Base-by-base conservation (phyloP, 2,888 invertebrate species). In the Lepas anatifera region DNA sequence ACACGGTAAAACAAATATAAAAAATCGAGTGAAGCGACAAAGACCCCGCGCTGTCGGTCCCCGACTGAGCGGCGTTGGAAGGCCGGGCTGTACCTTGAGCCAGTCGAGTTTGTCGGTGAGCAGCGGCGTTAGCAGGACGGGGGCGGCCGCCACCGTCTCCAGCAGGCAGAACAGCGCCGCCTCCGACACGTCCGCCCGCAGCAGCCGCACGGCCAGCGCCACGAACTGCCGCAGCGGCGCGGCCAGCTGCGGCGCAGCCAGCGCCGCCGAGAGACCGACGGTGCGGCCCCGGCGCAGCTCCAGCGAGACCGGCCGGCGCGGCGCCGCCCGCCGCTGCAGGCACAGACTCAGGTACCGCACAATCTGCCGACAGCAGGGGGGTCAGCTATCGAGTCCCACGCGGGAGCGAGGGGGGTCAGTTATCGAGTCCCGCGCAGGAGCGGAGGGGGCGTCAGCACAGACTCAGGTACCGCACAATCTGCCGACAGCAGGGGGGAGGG, bases 101-200 rank as follows among this genome's bases (percentile, higher is more conserved):
- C 89, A 89, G 8, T 85, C 83, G 22, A 87, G 77, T 27, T 89
- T 84, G 43, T 82, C 84, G 3, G 84, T 80, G 77, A 90, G 87
- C 73, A 86, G 84, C 43, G 84, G 77, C 0, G 87, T 84, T 76
- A 92, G 84, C 70, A 85, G 81, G 32, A 87, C 85, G 0, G 92
- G 89, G 16, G 89, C 85, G 72, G 90, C 89, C 52, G 92, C 92
- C n/a, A 93, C 83, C 32, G 92, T 83, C 80, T 95, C 94, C 74
- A 92, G 82, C 77, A 95, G 58, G 10, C 58, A 83, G 75, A 90
- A 91, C 70, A 87, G 87, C 69, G 94, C 79, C 0, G 88, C 82
- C 80, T 58, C 89, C 78, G 91, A 90, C 75, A 89, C 89, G 11
- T 87, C 87, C 67, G 72, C 68, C 29, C 68, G 66, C 64, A 73